Percentiles rank a stretch among this genome's conserved stretches.
Evolutionary conservation across 2,888 invertebrate species (phyloP).

Genomic region (Tiliacea aurago): DNA sequence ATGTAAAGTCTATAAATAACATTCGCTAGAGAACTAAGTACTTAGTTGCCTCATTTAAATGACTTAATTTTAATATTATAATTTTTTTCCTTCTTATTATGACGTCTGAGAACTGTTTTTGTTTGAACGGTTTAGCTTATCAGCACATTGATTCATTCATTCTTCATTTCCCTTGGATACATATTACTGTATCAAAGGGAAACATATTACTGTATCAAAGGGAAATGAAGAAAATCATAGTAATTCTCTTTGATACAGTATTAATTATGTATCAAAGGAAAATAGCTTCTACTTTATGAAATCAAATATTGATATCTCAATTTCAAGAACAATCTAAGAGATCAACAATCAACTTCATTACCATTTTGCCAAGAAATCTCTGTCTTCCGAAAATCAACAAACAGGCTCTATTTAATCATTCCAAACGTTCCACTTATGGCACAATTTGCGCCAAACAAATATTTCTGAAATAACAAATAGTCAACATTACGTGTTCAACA

Average conservation of each 20-base stretch:
- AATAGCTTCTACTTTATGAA: background rate
- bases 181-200: too few species aligned
- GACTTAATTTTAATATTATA: slow-evolving; percentile 39
- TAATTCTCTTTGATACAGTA: too few species aligned
- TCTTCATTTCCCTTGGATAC: background rate
- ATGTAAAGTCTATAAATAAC: background rate
- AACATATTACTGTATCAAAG: too few species aligned
- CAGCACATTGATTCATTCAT: too few species aligned
- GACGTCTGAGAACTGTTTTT: slow-evolving; percentile 12
- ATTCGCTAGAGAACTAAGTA: slow-evolving; percentile 10
- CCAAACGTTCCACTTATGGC: slow-evolving; percentile 29
- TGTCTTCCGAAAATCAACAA: slow-evolving; percentile 42
- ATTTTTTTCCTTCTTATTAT: slow-evolving; percentile 31
- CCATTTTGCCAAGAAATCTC: slow-evolving; percentile 25
- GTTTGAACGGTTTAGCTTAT: background rate
- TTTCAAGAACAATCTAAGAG: slow-evolving; percentile 34
- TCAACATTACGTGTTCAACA: slow-evolving; percentile 33
- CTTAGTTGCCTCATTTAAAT: slow-evolving; percentile 40
- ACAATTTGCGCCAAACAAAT: slow-evolving; percentile 40
- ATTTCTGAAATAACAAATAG: slow-evolving; percentile 45
- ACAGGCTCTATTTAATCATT: slow-evolving; percentile 31
- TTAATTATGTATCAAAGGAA: background rate
- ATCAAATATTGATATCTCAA: slow-evolving; percentile 27
- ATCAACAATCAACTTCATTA: slow-evolving; percentile 55
- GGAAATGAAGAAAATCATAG: too few species aligned